Evolutionary conservation across 2,888 invertebrate species (phyloP).

Genomic region (Chesias legatella): DNA sequence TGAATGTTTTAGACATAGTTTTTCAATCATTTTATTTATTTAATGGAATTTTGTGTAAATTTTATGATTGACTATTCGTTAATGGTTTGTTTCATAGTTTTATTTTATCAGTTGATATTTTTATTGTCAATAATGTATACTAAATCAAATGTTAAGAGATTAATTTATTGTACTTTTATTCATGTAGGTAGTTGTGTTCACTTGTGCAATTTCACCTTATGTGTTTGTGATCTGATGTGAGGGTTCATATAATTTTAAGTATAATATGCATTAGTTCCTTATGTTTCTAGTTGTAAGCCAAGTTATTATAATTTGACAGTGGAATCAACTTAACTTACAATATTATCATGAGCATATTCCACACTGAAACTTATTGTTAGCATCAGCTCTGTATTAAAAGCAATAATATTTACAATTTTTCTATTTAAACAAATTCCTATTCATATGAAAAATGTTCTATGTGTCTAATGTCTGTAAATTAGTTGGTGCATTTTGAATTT

Average conservation of each 20-base stretch:
- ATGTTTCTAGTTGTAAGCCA: slow-evolving; percentile 68
- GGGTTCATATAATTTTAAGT: slow-evolving; percentile 66
- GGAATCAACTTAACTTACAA: slow-evolving; percentile 38
- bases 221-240: slow-evolving; percentile 78
- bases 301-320: slow-evolving; percentile 51
- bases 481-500: slow-evolving; percentile 26
- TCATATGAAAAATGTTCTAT: slow-evolving; percentile 31
- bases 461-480: slow-evolving; percentile 17
- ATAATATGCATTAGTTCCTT: slow-evolving; percentile 77
- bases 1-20: neutral
- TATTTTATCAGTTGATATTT: slow-evolving; percentile 76
- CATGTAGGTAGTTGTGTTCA: slow-evolving; percentile 64
- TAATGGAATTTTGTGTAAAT: slow-evolving; percentile 58
- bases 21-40: neutral
- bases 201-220: slow-evolving; percentile 69
- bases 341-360: slow-evolving; percentile 34
- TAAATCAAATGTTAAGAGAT: slow-evolving; percentile 67
- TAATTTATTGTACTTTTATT: slow-evolving; percentile 73
- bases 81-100: slow-evolving; percentile 65
- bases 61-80: slow-evolving; percentile 67
- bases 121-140: slow-evolving; percentile 59
- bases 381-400: slow-evolving; percentile 61
- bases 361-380: slow-evolving; percentile 60
- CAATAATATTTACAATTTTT: slow-evolving; percentile 49
- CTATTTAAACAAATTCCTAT: slow-evolving; percentile 46